Evolutionary conservation across 2,797 vertebrate species (phyloP).

Genomic region (Rhinatrema bivittatum): DNA sequence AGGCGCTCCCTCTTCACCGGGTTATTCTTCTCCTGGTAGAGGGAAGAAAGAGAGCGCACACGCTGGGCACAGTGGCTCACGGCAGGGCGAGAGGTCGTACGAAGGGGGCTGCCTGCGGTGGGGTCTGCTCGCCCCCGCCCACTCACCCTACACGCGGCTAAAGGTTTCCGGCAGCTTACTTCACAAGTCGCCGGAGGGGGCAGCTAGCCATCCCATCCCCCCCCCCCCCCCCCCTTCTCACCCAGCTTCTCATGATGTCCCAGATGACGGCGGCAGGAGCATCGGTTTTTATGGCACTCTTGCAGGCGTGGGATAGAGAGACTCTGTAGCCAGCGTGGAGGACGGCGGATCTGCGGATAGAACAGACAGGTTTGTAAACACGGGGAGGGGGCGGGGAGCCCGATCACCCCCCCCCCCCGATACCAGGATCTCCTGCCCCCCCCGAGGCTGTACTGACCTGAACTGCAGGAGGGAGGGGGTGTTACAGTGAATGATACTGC

Average conservation of each 20-base stretch:
- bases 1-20: constrained; percentile 82
- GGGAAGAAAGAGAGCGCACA: neutral
- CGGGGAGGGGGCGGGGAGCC: too few species aligned
- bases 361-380: neutral
- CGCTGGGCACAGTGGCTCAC: accelerated
- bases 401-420: neutral
- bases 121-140: too few species aligned
- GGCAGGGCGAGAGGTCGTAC: too few species aligned
- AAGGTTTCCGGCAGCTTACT: neutral
- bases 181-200: accelerated
- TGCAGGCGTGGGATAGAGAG: constrained; percentile 84
- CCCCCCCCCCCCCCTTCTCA: constrained; percentile 45
- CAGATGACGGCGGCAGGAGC: constrained; percentile 67
- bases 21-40: constrained; percentile 65
- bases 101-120: accelerated
- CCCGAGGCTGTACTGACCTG: constrained; percentile 29
- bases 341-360: constrained; percentile 69
- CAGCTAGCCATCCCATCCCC: too few species aligned
- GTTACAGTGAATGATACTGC: constrained; percentile 76
- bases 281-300: constrained; percentile 80
- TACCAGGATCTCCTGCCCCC: neutral
- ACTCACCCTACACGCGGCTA: neutral
- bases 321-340: constrained; percentile 78
- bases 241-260: constrained; percentile 93
- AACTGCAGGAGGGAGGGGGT: constrained; percentile 72